Evolutionary conservation across 2,797 vertebrate genomes (phyloP).

Genomic region (Pogonophryne albipinna): DNA sequence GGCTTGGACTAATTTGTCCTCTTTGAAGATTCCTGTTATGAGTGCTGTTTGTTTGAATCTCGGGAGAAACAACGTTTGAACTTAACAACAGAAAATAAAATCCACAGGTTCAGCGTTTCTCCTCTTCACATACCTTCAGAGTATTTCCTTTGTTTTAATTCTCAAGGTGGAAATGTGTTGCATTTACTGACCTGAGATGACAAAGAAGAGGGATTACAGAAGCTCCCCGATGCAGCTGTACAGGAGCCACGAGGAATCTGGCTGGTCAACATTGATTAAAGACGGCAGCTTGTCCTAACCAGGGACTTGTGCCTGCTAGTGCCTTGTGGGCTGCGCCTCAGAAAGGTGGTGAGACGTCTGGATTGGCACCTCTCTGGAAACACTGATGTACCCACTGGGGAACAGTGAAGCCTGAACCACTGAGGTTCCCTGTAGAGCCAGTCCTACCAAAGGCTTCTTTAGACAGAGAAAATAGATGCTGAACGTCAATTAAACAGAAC

Average conservation of each 20-base stretch:
- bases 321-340: slow-evolving; percentile 62
- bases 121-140: slow-evolving; percentile 74
- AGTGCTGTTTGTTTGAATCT: slow-evolving; percentile 35
- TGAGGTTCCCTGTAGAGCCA: slow-evolving; percentile 63
- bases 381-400: slow-evolving; percentile 55
- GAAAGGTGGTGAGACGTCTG: slow-evolving; percentile 62
- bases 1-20: slow-evolving; percentile 32
- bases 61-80: slow-evolving; percentile 50
- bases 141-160: slow-evolving; percentile 77
- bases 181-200: slow-evolving; percentile 75
- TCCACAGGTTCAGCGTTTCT: slow-evolving; percentile 50
- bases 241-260: slow-evolving; percentile 67
- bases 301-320: slow-evolving; percentile 68
- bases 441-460: slow-evolving; percentile 62
- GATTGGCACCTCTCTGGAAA: slow-evolving; percentile 76
- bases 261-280: slow-evolving; percentile 86
- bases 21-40: slow-evolving; percentile 20
- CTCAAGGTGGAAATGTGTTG: slow-evolving; percentile 69
- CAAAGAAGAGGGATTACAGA: slow-evolving; percentile 78
- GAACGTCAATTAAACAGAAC: slow-evolving; percentile 66
- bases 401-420: slow-evolving; percentile 45
- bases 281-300: slow-evolving; percentile 67
- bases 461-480: slow-evolving; percentile 56
- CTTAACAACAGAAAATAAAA: slow-evolving; percentile 38
- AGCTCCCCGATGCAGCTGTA: slow-evolving; percentile 60